These are phyloP conservation scores for Colius striatus DNA, from an alignment of 2,113 vertebrate genomes.

Conservation along the genomic window DNA sequence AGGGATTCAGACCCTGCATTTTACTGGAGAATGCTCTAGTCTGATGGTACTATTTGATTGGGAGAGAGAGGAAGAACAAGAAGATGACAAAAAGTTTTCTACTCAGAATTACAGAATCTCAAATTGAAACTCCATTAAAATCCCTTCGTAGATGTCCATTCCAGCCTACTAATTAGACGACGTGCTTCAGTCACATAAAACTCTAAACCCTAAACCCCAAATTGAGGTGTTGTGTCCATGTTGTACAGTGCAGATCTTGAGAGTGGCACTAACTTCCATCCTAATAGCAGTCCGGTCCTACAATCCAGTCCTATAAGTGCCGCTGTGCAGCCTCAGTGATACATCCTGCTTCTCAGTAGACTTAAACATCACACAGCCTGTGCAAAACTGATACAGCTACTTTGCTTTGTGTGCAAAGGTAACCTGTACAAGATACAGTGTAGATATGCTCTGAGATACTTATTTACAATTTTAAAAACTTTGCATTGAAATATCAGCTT, in stretches of 20 bases:
- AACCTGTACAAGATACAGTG: background rate
- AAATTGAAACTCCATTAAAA: background rate
- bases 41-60: background rate
- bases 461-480: background rate
- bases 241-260: background rate
- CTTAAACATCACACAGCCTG: background rate
- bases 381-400: background rate
- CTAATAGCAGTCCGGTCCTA: background rate
- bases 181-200: background rate
- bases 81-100: background rate
- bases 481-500: background rate
- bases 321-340: background rate
- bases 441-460: background rate
- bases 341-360: background rate
- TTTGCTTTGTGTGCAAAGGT: background rate
- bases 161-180: background rate
- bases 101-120: background rate
- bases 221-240: background rate
- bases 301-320: background rate
- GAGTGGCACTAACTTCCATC: background rate
- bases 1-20: background rate
- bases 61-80: background rate
- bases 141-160: background rate
- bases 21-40: background rate
- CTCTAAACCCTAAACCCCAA: background rate